phyloP scores from a whole-genome alignment of 2,888 invertebrate genomes.

The Salticus scenicus region DNA sequence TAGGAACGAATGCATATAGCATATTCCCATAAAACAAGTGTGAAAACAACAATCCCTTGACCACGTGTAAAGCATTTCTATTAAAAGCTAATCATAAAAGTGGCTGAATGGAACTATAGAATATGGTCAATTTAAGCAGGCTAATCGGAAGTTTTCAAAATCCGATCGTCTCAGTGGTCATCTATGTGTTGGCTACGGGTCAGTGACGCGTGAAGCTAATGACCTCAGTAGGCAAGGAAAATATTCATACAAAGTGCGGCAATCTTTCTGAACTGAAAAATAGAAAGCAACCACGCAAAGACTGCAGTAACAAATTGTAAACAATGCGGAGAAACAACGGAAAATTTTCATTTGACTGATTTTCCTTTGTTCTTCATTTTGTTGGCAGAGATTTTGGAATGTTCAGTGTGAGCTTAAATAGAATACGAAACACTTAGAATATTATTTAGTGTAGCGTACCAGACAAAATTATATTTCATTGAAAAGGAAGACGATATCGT shows the following conservation, averaged over 20 bases:
- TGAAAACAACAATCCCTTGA: no score
- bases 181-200: slow-evolving; percentile 32
- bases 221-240: slow-evolving; percentile 36
- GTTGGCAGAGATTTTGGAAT: background rate
- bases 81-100: background rate
- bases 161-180: slow-evolving; percentile 41
- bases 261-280: background rate
- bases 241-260: slow-evolving; percentile 26
- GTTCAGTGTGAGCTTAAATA: background rate
- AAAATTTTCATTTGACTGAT: background rate
- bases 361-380: background rate
- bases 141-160: slow-evolving; percentile 26
- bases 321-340: slow-evolving; percentile 21
- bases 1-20: no score
- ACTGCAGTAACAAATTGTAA: slow-evolving; percentile 27
- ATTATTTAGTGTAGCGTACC: background rate
- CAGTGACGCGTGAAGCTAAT: slow-evolving; percentile 51
- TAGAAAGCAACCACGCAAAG: slow-evolving; percentile 25
- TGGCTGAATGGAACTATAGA: background rate
- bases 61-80: background rate
- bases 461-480: background rate
- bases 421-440: background rate
- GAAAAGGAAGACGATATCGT: background rate
- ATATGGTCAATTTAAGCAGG: slow-evolving; percentile 20
- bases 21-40: no score